Evolutionary conservation across 2,113 vertebrate species (phyloP).

Genomic region (Monarcha castaneiventris): DNA sequence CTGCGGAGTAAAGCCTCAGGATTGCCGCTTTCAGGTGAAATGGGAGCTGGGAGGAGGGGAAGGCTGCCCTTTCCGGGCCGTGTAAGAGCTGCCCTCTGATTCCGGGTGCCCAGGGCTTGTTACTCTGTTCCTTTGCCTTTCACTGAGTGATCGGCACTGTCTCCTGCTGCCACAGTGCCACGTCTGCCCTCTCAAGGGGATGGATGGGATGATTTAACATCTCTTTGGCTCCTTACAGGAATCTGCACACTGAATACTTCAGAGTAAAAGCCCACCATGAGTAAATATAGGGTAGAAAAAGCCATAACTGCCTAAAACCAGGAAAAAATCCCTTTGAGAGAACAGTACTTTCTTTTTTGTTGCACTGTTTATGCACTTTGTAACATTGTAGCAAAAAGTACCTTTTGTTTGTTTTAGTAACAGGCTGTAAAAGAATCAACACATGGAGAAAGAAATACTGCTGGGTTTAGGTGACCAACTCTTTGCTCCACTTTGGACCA

Average conservation of each 20-base stretch:
- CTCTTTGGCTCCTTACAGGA: neutral
- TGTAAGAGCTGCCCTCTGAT: neutral
- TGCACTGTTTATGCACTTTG: neutral
- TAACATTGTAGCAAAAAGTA: neutral
- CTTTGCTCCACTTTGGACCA: neutral
- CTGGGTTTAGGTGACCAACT: neutral
- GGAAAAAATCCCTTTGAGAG: neutral
- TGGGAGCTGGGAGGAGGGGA: neutral
- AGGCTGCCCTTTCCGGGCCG: neutral
- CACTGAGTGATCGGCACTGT: neutral
- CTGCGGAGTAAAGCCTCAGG: neutral
- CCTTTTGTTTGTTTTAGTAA: neutral
- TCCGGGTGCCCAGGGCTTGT: neutral
- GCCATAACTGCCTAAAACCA: neutral
- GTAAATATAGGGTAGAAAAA: neutral
- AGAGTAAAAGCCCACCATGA: neutral
- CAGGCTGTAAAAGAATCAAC: neutral
- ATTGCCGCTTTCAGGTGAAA: neutral
- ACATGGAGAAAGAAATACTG: neutral
- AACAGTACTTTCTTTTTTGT: neutral
- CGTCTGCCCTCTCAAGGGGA: neutral
- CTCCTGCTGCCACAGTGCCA: neutral
- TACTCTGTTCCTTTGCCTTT: neutral
- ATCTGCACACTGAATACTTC: neutral
- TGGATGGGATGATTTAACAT: neutral